These are phyloP conservation scores for Poeciliopsis turneri DNA, from an alignment of 2,797 vertebrate genomes.

Conservation along the genomic window DNA sequence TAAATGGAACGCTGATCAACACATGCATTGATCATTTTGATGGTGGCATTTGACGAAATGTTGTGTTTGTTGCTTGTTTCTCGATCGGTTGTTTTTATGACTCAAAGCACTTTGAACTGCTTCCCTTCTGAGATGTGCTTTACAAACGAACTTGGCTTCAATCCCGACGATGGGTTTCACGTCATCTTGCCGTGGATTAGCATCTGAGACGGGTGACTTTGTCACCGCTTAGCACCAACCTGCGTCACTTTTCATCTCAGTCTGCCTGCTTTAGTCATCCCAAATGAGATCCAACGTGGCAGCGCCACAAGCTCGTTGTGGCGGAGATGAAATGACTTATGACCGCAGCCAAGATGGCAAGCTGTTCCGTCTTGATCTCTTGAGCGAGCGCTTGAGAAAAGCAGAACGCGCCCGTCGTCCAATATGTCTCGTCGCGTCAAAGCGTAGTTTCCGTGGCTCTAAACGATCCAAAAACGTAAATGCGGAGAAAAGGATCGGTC, in stretches of 20 bases:
- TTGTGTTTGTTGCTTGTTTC: too few relatives aligned
- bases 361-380: constrained; percentile 3
- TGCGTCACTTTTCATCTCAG: constrained; percentile 46
- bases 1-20: too few relatives aligned
- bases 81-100: too few relatives aligned
- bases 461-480: neutral
- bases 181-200: neutral
- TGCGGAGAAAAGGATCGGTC: neutral
- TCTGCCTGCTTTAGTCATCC: constrained; percentile 34
- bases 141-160: too few relatives aligned
- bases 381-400: constrained; percentile 10
- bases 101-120: too few relatives aligned
- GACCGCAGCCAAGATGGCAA: constrained; percentile 24
- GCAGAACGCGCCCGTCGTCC: neutral
- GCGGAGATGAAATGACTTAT: constrained; percentile 22
- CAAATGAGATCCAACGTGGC: constrained; percentile 26
- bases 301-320: constrained; percentile 20
- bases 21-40: too few relatives aligned
- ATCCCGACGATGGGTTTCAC: neutral
- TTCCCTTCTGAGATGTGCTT: too few relatives aligned
- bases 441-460: neutral
- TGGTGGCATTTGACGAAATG: too few relatives aligned
- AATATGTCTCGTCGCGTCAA: constrained; percentile 1
- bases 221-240: neutral
- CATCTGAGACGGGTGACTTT: neutral